Percentiles rank a stretch among this genome's conserved stretches.
Conservation (phyloP, 2,888 invertebrate species). For the Hirtodrosophila histrioides region DNA sequence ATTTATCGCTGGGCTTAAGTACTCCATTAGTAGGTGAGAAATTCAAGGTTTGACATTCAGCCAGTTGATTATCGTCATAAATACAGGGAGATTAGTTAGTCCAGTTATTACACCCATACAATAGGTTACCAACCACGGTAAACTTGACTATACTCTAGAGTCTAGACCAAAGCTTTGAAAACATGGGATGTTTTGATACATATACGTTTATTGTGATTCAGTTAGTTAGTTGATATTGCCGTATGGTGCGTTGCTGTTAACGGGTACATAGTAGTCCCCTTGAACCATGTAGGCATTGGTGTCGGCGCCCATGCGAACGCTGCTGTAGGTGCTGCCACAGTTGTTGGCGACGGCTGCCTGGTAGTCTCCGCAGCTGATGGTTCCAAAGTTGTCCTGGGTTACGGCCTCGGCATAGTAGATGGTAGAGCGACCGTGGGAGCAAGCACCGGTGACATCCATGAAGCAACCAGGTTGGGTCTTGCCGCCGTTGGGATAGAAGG, state of each 20-base stretch:
- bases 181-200: background rate
- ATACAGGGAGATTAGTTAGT: background rate
- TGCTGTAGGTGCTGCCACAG: conserved; percentile 69
- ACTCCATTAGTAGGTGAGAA: background rate
- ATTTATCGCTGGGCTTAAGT: background rate
- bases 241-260: conserved; percentile 80
- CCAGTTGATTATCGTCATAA: conserved; percentile 3
- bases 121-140: no score
- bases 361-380: conserved; percentile 73
- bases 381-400: conserved; percentile 70
- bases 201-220: conserved; percentile 31
- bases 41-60: conserved; percentile 39
- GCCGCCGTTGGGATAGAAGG: conserved; percentile 86
- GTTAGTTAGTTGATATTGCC: conserved; percentile 62
- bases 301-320: conserved; percentile 78
- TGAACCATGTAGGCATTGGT: conserved; percentile 71
- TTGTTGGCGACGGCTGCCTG: conserved; percentile 61
- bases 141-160: no score
- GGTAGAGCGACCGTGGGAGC: conserved; percentile 84
- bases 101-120: no score
- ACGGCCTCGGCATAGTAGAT: conserved; percentile 85
- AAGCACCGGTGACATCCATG: conserved; percentile 81
- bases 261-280: conserved; percentile 82
- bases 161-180: no score
- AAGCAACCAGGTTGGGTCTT: conserved; percentile 86